These are phyloP conservation scores for Elymnias hypermnestra DNA, from an alignment of 1,140 invertebrate species.

Conservation along the genomic window DNA sequence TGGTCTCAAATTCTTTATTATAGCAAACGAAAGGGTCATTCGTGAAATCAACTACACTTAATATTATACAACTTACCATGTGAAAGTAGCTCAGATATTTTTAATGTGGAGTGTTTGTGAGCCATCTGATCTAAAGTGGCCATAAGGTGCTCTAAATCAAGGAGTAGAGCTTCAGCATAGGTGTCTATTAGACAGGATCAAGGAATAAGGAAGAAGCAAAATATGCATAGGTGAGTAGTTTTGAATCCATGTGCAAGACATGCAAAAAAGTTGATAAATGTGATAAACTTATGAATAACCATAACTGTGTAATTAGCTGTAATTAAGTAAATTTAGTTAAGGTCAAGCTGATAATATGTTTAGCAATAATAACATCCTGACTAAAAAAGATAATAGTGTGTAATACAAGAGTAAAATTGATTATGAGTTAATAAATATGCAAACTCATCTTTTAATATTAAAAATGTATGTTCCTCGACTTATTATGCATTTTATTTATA, in stretches of 20 bases:
- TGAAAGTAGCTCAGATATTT: slow-evolving; percentile 73
- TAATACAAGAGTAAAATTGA: no score
- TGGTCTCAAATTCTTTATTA: no score
- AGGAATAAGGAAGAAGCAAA: slow-evolving; percentile 57
- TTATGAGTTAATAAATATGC: no score
- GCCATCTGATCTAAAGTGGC: slow-evolving; percentile 76
- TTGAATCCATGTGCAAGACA: slow-evolving; percentile 74
- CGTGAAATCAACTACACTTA: slow-evolving; percentile 6
- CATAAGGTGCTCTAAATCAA: slow-evolving; percentile 79
- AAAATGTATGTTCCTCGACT: no score
- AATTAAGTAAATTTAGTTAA: no score
- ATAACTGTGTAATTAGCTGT: no score
- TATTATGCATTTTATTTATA: no score
- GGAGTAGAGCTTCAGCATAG: slow-evolving; percentile 79
- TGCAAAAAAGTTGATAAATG: slow-evolving; percentile 65
- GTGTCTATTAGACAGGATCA: slow-evolving; percentile 69
- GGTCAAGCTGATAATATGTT: no score
- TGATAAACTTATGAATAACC: slow-evolving; percentile 35
- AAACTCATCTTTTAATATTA: no score
- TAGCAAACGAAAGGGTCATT: no score
- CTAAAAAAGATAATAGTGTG: no score
- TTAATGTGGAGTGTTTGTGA: slow-evolving; percentile 71
- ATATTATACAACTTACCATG: slow-evolving; percentile 63
- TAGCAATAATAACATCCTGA: no score
- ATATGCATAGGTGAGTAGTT: slow-evolving; percentile 47